A percentile compares a stretch with the other conserved stretches of the same genome.
These are phyloP conservation scores for Metalampra italica DNA, from an alignment of 2,888 invertebrate genomes.

Conservation along the genomic window DNA sequence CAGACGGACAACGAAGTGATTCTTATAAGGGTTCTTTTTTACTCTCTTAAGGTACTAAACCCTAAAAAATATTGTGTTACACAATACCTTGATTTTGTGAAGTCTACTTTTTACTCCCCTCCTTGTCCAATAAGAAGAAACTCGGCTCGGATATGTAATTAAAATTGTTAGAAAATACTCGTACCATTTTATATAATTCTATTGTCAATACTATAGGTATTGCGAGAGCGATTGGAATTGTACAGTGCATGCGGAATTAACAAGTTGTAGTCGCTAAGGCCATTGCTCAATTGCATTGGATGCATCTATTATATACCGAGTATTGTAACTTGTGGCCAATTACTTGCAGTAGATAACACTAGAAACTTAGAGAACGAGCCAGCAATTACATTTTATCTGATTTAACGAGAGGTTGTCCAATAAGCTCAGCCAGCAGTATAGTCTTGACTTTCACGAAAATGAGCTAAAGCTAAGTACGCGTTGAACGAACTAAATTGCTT, in stretches of 20 bases:
- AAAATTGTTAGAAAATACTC: not conserved
- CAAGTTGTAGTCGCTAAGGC: slow-evolving; percentile 10
- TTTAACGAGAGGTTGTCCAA: not conserved
- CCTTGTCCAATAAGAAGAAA: no score
- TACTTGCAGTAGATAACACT: not conserved
- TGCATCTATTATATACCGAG: slow-evolving; percentile 6
- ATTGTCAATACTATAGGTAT: no score
- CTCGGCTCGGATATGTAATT: not conserved
- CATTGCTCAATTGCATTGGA: slow-evolving; percentile 17
- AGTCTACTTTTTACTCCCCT: no score
- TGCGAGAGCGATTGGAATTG: slow-evolving; percentile 11
- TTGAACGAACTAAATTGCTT: not conserved
- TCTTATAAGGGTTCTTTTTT: no score
- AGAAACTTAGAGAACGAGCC: not conserved
- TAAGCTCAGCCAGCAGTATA: slow-evolving; percentile 1
- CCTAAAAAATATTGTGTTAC: no score
- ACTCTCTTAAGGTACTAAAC: no score
- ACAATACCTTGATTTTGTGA: no score
- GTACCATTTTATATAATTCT: no score
- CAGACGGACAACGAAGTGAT: no score
- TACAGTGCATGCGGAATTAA: slow-evolving; percentile 14
- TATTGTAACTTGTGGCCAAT: not conserved
- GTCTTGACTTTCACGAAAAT: slow-evolving; percentile 8
- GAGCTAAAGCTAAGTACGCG: not conserved
- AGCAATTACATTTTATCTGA: not conserved